Evolutionary conservation across 1,140 invertebrate species (phyloP).

Genomic region (Adelges cooleyi): DNA sequence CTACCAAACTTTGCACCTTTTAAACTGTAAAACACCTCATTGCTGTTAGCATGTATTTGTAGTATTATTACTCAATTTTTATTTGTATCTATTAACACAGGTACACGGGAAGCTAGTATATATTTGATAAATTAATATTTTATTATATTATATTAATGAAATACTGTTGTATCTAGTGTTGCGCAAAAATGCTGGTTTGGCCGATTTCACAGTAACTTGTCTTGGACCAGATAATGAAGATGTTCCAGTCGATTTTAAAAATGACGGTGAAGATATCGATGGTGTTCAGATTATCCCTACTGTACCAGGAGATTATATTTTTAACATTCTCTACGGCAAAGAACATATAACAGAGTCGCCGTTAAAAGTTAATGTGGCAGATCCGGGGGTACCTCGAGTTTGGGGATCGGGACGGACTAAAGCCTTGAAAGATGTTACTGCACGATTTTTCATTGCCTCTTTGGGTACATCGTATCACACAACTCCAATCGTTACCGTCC

Average conservation of each 20-base stretch:
- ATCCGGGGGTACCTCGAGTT: slow-evolving; percentile 48
- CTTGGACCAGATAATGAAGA: slow-evolving; percentile 79
- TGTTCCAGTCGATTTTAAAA: slow-evolving; percentile 66
- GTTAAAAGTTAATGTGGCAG: slow-evolving; percentile 48
- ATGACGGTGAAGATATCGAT: slow-evolving; percentile 57
- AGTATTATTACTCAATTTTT: no score
- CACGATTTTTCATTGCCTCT: slow-evolving; percentile 23
- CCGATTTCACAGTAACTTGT: slow-evolving; percentile 79
- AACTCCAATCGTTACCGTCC: slow-evolving; percentile 42
- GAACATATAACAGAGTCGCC: slow-evolving; percentile 47
- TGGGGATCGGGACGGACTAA: slow-evolving; percentile 51
- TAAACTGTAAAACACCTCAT: no score
- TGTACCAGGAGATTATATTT: slow-evolving; percentile 77
- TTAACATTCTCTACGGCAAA: slow-evolving; percentile 78
- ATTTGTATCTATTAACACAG: no score
- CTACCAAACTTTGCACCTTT: no score
- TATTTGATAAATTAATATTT: no score
- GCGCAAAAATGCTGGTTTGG: slow-evolving; percentile 72
- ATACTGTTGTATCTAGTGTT: slow-evolving; percentile 60
- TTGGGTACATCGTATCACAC: slow-evolving; percentile 10
- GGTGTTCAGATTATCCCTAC: slow-evolving; percentile 76
- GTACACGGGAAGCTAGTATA: no score
- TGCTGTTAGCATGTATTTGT: no score
- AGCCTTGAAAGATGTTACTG: slow-evolving; percentile 43
- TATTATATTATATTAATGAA: no score